Base-by-base conservation (phyloP, 2,888 invertebrate species). In the Eutolmus rufibarbis region DNA sequence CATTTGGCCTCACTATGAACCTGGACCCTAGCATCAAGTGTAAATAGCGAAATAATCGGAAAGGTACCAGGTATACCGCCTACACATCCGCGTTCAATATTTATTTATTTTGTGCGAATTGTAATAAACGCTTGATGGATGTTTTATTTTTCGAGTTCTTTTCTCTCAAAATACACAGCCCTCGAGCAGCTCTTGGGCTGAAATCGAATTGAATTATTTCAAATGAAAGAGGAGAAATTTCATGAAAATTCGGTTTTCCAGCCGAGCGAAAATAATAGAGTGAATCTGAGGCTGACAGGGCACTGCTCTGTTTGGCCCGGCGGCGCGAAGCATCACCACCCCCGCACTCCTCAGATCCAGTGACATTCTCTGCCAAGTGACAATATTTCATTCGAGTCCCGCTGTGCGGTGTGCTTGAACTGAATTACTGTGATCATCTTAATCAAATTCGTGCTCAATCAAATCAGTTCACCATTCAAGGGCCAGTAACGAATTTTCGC, bases 1-100 rank as follows among this genome's bases (percentile, higher is more conserved):
- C 91, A 5, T 92, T 92, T 78, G 92, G 92, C 12, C 89, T 92
- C 82, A 92, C 92, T 87, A 90, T 92, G 43, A 90, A 90, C 37
- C 88, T 92, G 78, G 92, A 93, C 89, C 92, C 92, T 1, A 91
- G 91, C 87, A 43, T 89, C 74, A 88, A 88, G 40, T 89, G 89
- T 16, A 74, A 46, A 74, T 37, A 84, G 43, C 12, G 34, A n/a
- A 37, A 14, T 2, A 46, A 46, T 46, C 12, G 14, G 16, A 46
- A 14, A 14, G 74, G 51, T 51, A 1, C 51, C 7, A 19, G 51
- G 8, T 51, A 51, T 19, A 14, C 3, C 3, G n/a, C 51, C n/a
- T n/a, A 51, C n/a, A 5, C 51, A 51, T n/a, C 51, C 0, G 7
- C n/a, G 51, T n/a, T n/a, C 7, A 7, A n/a, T 51, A n/a, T 51